Evolutionary conservation across 1,140 invertebrate species (phyloP), one percentile per base, ranked within the genome.

Genomic region (Drosophila bocki): DNA sequence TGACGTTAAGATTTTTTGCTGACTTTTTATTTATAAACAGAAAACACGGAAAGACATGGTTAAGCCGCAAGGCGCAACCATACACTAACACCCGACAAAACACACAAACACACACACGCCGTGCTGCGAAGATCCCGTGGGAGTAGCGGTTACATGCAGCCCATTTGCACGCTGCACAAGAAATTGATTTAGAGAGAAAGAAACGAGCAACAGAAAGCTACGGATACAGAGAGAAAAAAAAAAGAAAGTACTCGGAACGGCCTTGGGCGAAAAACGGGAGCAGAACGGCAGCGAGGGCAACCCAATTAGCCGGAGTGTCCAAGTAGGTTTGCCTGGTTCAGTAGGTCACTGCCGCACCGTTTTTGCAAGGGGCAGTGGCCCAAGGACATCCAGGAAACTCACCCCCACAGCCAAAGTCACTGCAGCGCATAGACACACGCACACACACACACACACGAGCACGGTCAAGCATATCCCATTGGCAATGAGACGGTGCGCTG

Each of bases 401-500:
- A 61, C 62, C 33, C 61, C 26, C 53, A 42, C 39, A 65, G 11
- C 13, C n/a, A 17, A 7, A 62, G 22, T 47, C 42, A 42, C 67
- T 45, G 42, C 44, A 41, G 35, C 57, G 35, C 57, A 67, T 35
- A 61, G 29, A 64, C 37, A 56, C 33, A 64, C 39, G 11, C 39
- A 61, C 26, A 15, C 41, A 51, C 29, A 22, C 22, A 15, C 69
- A 48, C 42, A 54, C 22, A 57, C 61, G 32, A 39, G 26, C 37
- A 29, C 45, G 44, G 37, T 22, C 44, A 58, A 35, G 39, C 47
- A 32, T 37, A 65, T 54, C 26, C 42, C 37, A 50, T 79, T 81
- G 81, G 85, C 85, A 76, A 90, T 90, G 85, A 82, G 68, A 90
- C 76, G 64, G 57, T 83, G 64, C 76, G 58, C 74, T 80, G 84